phyloP scores from a whole-genome alignment of 1,140 invertebrate species.

The Brachionus manjavacas region DNA sequence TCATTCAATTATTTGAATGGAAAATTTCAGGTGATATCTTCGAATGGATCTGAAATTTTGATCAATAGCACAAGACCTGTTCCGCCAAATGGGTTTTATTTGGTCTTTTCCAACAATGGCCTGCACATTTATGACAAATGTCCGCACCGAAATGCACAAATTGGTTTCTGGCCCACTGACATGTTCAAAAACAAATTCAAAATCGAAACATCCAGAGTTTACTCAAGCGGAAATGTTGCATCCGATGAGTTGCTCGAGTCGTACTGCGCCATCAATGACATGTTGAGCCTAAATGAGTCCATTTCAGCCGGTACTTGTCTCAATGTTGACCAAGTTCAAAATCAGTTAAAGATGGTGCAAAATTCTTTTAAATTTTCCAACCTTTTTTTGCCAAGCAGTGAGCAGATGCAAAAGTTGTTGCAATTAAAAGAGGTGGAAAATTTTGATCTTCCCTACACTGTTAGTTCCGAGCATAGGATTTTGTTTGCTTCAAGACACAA shows the following conservation, averaged over 20 bases:
- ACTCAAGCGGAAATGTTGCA: neutral
- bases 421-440: neutral
- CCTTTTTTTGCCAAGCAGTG: neutral
- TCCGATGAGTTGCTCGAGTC: neutral
- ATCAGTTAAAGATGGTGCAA: neutral
- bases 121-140: neutral
- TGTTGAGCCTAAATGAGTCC: neutral
- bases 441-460: neutral
- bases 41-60: constrained; percentile 4
- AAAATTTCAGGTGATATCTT: neutral
- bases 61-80: neutral
- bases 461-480: neutral
- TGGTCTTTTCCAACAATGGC: constrained; percentile 8
- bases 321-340: neutral
- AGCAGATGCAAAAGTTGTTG: neutral
- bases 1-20: constrained; percentile 1
- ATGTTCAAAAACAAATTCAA: constrained; percentile 21
- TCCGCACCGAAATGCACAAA: neutral
- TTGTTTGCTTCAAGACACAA: neutral
- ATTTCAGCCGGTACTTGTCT: neutral
- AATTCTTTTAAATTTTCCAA: neutral
- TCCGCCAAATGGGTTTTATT: neutral
- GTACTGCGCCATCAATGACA: neutral
- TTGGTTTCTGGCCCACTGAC: constrained; percentile 21
- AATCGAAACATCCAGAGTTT: neutral